Evolutionary conservation across 2,888 invertebrate genomes (phyloP).

Genomic region (Amiota minor): DNA sequence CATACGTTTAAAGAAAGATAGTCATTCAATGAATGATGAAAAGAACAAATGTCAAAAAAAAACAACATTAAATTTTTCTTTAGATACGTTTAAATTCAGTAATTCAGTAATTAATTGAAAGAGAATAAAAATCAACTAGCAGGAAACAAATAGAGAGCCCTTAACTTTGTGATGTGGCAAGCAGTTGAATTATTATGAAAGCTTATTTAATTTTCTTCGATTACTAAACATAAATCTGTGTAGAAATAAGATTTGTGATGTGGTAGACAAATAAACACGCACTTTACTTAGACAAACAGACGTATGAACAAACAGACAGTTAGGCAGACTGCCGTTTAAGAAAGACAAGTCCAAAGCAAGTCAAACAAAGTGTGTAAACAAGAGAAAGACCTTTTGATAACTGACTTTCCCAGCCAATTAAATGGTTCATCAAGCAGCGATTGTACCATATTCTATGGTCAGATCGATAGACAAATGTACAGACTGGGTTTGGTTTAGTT

Average conservation of each 20-base stretch:
- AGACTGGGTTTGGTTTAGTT: no score
- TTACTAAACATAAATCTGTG: slow-evolving; percentile 5
- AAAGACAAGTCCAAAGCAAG: no score
- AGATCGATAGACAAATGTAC: no score
- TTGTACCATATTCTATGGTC: no score
- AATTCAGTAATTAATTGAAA: background rate
- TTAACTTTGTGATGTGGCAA: background rate
- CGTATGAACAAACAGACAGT: background rate
- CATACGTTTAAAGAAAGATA: no score
- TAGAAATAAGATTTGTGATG: slow-evolving; percentile 18
- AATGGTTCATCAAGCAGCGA: background rate
- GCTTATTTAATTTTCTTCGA: slow-evolving; percentile 16
- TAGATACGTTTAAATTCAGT: background rate
- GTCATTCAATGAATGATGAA: background rate
- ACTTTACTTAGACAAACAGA: background rate
- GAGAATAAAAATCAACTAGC: slow-evolving; percentile 37
- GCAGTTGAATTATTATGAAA: background rate
- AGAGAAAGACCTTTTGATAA: background rate
- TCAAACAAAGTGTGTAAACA: no score
- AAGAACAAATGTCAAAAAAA: background rate
- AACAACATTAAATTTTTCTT: background rate
- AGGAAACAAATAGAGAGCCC: slow-evolving; percentile 5
- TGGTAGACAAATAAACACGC: slow-evolving; percentile 5
- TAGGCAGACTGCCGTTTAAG: background rate
- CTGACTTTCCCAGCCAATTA: slow-evolving; percentile 13